phyloP scores from a whole-genome alignment of 2,888 invertebrate species.

The Steromphala cineraria region DNA sequence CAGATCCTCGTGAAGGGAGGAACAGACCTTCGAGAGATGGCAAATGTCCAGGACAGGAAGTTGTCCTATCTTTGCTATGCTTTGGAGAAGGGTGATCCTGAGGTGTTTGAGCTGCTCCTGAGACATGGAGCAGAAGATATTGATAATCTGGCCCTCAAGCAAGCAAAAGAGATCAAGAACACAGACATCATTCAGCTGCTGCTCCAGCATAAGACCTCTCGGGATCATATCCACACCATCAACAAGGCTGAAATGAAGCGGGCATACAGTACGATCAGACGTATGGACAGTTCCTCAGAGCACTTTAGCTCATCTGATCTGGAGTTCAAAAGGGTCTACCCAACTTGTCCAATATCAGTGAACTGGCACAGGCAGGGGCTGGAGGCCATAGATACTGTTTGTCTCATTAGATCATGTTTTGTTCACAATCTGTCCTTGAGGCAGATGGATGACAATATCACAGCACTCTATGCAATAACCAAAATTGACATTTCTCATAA shows the following conservation, averaged over 20 bases:
- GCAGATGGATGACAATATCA: conserved; percentile 79
- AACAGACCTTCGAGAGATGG: conserved; percentile 86
- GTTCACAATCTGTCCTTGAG: conserved; percentile 89
- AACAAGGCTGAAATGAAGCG: conserved; percentile 87
- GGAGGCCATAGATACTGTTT: conserved; percentile 83
- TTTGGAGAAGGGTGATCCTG: conserved; percentile 82
- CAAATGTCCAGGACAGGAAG: conserved; percentile 76
- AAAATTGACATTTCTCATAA: conserved; percentile 95
- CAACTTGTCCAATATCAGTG: conserved; percentile 82
- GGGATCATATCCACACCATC: conserved; percentile 93
- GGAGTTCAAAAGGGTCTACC: conserved; percentile 46
- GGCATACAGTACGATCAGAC: conserved; percentile 16
- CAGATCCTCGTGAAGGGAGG: conserved; percentile 86
- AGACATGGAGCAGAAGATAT: conserved; percentile 88
- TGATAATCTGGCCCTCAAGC: conserved; percentile 87
- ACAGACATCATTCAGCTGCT: conserved; percentile 83
- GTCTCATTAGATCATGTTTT: conserved; percentile 89
- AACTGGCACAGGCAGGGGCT: conserved; percentile 90
- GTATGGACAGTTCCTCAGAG: conserved; percentile 76
- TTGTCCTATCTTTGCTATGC: conserved; percentile 81
- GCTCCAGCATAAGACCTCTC: conserved; percentile 86
- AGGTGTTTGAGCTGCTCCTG: conserved; percentile 86
- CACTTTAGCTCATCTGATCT: conserved; percentile 53
- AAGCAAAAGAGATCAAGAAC: conserved; percentile 85
- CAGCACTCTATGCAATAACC: conserved; percentile 91